Percentiles rank a stretch among this genome's conserved stretches.
Conservation (phyloP, 2,888 invertebrate genomes). For the Nebria brevicollis region DNA sequence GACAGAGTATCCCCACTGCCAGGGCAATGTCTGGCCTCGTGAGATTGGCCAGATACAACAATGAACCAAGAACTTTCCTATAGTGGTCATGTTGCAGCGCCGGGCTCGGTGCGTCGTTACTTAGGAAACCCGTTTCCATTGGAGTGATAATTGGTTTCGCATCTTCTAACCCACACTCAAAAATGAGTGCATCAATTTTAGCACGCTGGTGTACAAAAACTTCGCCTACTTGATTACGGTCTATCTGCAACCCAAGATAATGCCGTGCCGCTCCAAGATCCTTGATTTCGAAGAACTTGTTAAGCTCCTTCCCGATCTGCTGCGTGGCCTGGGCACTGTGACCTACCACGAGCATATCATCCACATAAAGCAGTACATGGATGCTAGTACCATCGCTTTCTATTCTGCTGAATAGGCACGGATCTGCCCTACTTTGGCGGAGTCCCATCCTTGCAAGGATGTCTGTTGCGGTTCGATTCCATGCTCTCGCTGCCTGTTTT, state of each 20-base stretch:
- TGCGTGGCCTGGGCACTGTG: too few species aligned
- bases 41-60: slow-evolving; percentile 49
- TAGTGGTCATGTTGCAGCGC: neutral
- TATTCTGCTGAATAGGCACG: too few species aligned
- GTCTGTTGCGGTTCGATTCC: too few species aligned
- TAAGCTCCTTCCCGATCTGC: too few species aligned
- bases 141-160: slow-evolving; percentile 18
- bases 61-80: slow-evolving; percentile 37
- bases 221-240: neutral
- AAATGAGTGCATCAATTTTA: neutral
- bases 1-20: neutral
- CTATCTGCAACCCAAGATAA: slow-evolving; percentile 21
- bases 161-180: neutral
- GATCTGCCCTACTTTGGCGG: too few species aligned
- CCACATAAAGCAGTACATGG: too few species aligned
- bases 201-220: neutral
- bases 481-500: too few species aligned
- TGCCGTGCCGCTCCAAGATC: neutral
- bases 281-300: too few species aligned
- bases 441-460: too few species aligned
- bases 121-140: slow-evolving; percentile 10
- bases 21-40: neutral
- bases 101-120: neutral
- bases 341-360: too few species aligned
- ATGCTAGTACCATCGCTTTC: too few species aligned